Conservation (phyloP, 2,888 invertebrate species). For the Chrysolina haemoptera region DNA sequence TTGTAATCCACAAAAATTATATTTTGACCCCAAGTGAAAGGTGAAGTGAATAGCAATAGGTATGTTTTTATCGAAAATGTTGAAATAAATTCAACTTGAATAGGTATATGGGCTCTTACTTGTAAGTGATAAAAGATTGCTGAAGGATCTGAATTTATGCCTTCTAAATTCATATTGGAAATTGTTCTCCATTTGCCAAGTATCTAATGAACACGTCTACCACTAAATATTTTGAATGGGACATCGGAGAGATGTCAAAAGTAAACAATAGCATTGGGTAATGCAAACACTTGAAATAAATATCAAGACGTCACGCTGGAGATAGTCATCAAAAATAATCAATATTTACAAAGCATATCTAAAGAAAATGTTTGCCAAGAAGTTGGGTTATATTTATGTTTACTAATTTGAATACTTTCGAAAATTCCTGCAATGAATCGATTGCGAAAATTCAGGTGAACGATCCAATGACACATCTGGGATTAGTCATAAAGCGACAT, state of each 20-base stretch:
- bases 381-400: slow-evolving; percentile 23
- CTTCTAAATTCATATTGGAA: not conserved
- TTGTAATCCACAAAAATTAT: not conserved
- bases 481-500: slow-evolving; percentile 25
- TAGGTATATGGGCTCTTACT: not conserved
- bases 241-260: not conserved
- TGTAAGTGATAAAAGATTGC: slow-evolving; percentile 4
- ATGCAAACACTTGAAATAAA: slow-evolving; percentile 12
- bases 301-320: slow-evolving; percentile 3
- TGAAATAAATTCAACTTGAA: not conserved
- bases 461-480: slow-evolving; percentile 20
- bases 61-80: no score
- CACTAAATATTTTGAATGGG: not conserved
- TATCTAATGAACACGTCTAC: not conserved
- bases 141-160: not conserved
- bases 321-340: slow-evolving; percentile 13
- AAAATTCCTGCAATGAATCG: not conserved
- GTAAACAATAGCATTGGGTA: slow-evolving; percentile 6
- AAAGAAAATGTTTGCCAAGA: not conserved
- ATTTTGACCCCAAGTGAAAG: no score
- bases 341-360: slow-evolving; percentile 18
- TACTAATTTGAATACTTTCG: not conserved
- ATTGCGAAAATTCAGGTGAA: slow-evolving; percentile 9
- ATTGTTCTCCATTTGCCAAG: not conserved
- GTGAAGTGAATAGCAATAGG: no score